phyloP scores from a whole-genome alignment of 2,113 vertebrate genomes.

The Hassar affinis region DNA sequence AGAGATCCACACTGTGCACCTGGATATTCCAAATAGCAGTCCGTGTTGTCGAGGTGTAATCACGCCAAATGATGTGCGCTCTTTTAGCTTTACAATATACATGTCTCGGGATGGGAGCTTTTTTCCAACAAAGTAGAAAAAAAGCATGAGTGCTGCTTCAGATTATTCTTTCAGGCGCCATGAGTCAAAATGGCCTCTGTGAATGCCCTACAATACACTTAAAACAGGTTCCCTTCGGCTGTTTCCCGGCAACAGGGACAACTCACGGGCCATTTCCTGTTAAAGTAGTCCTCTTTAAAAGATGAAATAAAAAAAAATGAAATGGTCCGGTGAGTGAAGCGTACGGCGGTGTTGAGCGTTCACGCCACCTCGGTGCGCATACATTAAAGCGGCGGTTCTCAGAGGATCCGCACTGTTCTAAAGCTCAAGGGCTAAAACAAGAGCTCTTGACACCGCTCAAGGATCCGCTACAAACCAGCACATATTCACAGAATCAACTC shows the following conservation, averaged over 20 bases:
- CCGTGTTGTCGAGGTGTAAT: slow-evolving; percentile 14
- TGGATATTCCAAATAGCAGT: neutral
- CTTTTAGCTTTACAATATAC: neutral
- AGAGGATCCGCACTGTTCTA: neutral
- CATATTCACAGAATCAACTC: slow-evolving; percentile 43
- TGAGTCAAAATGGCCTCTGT: slow-evolving; percentile 37
- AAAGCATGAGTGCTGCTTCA: slow-evolving; percentile 27
- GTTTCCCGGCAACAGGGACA: slow-evolving; percentile 54
- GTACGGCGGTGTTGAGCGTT: slow-evolving; percentile 31
- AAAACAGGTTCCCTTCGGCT: slow-evolving; percentile 27
- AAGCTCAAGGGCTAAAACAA: slow-evolving; percentile 33
- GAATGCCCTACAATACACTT: slow-evolving; percentile 37
- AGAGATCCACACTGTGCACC: neutral
- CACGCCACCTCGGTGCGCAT: slow-evolving; percentile 25
- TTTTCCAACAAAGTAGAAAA: neutral
- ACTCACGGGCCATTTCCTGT: slow-evolving; percentile 26
- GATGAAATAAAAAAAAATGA: neutral
- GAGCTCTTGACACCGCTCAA: slow-evolving; percentile 32
- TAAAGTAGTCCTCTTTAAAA: slow-evolving; percentile 22
- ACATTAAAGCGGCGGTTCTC: slow-evolving; percentile 16
- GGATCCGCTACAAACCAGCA: slow-evolving; percentile 35
- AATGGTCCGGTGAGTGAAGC: neutral
- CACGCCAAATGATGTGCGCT: slow-evolving; percentile 10
- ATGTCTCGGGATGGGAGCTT: neutral
- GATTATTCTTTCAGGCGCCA: slow-evolving; percentile 35